Evolutionary conservation across 2,113 vertebrate genomes (phyloP), one percentile per base, ranked within the genome.

Genomic region (Tetraodon nigroviridis): DNA sequence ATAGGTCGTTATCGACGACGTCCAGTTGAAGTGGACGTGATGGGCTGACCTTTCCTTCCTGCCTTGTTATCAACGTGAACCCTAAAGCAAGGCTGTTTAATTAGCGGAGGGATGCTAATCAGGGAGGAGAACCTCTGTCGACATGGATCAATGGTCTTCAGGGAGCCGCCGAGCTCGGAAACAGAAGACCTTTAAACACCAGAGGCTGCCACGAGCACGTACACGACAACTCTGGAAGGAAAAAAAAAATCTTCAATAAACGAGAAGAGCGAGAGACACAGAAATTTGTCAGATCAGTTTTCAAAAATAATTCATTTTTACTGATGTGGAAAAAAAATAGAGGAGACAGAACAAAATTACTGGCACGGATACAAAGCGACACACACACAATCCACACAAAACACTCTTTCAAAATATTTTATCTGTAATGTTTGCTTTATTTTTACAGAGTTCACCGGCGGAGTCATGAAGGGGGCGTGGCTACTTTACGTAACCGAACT

Each of bases 41-140:
- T 67, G 12, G 61, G 64, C 46, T 84, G 80, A 87, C 84, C 85
- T 88, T 87, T 89, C 62, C 68, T 10, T 64, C 65, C 68, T 62
- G 75, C 79, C 85, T 85, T 58, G 80, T 83, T 81, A 83, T 61
- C 68, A 58, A 71, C 32, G 57, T 22, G 53, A 73, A 75, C 78
- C 82, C 75, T 87, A 85, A 85, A 79, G 67, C 61, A 20, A 40
- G 68, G 56, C 79, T 79, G 84, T 84, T 85, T 86, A 83, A 87
- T 86, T 89, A 87, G 81, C 78, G 57, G 74, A 5, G 55, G 68
- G 66, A 60, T 57, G 69, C 67, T 74, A 75, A 80, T 80, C 73
- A 73, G 73, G 72, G 72, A 75, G 67, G 75, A 79, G 73, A 13
- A 13, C 20, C 73, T 71, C 65, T 47, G 61, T 63, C 74, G 69